phyloP scores from a whole-genome alignment of 2,888 invertebrate genomes.

The Phaedon cochleariae region DNA sequence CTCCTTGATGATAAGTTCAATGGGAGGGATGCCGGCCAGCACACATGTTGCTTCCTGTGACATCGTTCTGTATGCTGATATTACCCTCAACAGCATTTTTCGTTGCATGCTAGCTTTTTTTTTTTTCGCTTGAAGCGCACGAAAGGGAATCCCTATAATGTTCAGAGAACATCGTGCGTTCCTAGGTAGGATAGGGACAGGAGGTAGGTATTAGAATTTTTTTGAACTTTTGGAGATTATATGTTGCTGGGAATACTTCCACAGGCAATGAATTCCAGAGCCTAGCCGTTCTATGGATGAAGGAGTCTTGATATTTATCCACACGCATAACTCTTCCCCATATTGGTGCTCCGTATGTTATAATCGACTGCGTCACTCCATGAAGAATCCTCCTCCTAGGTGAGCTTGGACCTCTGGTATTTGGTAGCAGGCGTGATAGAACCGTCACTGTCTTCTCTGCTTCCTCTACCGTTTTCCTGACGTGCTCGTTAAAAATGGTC shows the following conservation, averaged over 20 bases:
- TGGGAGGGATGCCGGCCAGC: conserved; percentile 18
- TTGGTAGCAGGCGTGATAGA: not conserved
- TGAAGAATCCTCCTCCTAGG: not conserved
- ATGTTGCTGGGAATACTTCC: too few relatives aligned
- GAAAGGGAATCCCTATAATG: too few relatives aligned
- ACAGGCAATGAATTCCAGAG: too few relatives aligned
- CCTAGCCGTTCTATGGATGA: too few relatives aligned
- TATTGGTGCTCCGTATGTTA: conserved; percentile 35
- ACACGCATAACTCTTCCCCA: conserved; percentile 19
- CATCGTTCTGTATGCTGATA: conserved; percentile 30
- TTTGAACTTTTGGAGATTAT: too few relatives aligned
- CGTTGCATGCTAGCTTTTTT: conserved; percentile 12
- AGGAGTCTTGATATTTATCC: conserved; percentile 20
- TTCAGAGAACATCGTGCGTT: too few relatives aligned
- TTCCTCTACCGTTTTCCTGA: not conserved
- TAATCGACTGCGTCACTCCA: conserved; percentile 22
- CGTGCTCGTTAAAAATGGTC: not conserved
- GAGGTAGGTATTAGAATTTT: too few relatives aligned
- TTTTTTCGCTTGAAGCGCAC: too few relatives aligned
- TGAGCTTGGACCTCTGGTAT: not conserved
- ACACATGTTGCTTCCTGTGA: conserved; percentile 23
- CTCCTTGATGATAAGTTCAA: conserved; percentile 10
- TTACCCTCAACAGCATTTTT: conserved; percentile 16
- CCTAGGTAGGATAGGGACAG: too few relatives aligned
- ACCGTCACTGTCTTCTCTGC: not conserved